phyloP scores from a whole-genome alignment of 2,797 vertebrate genomes.

The Spinus olivaceus region DNA sequence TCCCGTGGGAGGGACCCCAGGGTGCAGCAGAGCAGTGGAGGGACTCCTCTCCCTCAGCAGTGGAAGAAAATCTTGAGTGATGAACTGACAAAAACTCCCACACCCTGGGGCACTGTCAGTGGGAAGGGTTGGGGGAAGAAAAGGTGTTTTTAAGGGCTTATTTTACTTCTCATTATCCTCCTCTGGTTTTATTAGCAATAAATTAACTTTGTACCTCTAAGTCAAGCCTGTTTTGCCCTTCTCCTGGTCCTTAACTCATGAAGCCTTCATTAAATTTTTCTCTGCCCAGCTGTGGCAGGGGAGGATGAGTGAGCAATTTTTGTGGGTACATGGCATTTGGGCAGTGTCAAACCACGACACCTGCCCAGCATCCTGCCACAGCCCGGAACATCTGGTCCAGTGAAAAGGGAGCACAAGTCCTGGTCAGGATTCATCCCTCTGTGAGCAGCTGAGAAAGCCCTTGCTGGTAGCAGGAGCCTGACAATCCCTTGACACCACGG shows the following conservation, averaged over 20 bases:
- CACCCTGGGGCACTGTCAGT: fast-evolving
- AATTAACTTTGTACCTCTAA: not conserved
- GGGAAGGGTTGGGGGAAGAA: not conserved
- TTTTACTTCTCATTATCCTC: not conserved
- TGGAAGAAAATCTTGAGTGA: fast-evolving
- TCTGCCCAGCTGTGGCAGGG: not conserved
- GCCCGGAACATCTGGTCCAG: not conserved
- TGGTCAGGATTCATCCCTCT: not conserved
- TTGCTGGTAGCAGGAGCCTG: not conserved
- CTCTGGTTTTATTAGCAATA: not conserved
- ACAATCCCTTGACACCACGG: not conserved
- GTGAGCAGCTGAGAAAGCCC: not conserved
- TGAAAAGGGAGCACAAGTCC: not conserved
- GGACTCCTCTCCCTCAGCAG: not conserved
- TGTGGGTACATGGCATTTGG: not conserved
- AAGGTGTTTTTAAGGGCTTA: not conserved
- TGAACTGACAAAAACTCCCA: not conserved
- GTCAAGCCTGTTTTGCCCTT: not conserved
- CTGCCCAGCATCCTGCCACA: not conserved
- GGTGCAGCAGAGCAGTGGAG: fast-evolving
- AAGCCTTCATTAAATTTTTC: not conserved
- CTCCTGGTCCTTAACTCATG: not conserved
- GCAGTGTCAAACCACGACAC: not conserved
- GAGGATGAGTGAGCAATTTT: not conserved
- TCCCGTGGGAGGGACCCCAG: fast-evolving